Evolutionary conservation across 2,113 vertebrate genomes (phyloP).

Genomic region (Glareola pratincola): DNA sequence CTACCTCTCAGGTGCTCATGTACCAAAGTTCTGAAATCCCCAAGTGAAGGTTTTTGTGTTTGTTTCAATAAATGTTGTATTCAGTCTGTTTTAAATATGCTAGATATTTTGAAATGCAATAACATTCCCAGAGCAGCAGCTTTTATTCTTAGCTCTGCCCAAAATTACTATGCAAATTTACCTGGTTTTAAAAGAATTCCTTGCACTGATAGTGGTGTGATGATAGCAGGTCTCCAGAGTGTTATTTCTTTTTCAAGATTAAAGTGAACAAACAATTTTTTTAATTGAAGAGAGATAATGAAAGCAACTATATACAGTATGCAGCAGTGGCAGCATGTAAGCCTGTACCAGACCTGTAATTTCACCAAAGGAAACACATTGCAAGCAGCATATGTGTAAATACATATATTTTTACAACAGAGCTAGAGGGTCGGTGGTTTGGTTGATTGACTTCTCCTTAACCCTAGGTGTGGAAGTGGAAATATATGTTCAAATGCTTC

Average conservation of each 20-base stretch:
- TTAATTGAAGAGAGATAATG: fast-evolving
- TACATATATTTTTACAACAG: not conserved
- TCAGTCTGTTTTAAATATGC: not conserved
- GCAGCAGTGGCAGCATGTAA: not conserved
- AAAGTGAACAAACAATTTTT: not conserved
- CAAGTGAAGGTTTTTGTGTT: not conserved
- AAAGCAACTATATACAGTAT: fast-evolving
- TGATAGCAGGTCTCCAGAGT: not conserved
- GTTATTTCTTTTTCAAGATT: not conserved
- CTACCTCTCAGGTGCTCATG: not conserved
- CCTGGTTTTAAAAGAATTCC: not conserved
- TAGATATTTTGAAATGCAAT: not conserved
- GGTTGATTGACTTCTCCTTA: not conserved
- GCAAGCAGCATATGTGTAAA: not conserved
- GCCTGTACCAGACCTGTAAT: not conserved
- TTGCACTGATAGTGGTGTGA: not conserved
- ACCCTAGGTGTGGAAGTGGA: not conserved
- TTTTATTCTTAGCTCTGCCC: not conserved
- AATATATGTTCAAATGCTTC: not conserved
- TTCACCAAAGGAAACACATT: not conserved
- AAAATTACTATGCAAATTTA: not conserved
- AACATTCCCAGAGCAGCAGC: not conserved
- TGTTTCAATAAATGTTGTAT: not conserved
- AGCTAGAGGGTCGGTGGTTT: not conserved
- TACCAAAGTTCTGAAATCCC: not conserved